A percentile compares a stretch with the other conserved stretches of the same genome.
phyloP scores from a whole-genome alignment of 2,113 vertebrate species.

The Pteronura brasiliensis region DNA sequence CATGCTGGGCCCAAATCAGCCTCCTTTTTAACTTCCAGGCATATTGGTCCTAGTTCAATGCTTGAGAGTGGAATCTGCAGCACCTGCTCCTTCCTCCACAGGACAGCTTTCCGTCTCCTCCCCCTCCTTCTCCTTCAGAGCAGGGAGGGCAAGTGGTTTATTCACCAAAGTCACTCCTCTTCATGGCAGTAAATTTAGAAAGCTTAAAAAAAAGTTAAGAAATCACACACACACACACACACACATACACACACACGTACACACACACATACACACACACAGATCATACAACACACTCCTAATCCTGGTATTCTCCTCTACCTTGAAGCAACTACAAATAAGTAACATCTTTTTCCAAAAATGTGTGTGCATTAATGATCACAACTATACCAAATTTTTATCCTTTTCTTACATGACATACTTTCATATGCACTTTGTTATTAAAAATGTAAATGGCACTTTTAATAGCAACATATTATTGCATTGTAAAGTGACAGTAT shows the following conservation, averaged over 20 bases:
- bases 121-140: not conserved
- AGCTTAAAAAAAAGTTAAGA: not conserved
- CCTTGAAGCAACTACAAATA: not conserved
- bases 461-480: not conserved
- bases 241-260: not conserved
- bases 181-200: not conserved
- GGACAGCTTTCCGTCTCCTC: not conserved
- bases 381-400: not conserved
- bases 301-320: too few relatives aligned
- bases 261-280: not conserved
- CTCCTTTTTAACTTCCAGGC: not conserved
- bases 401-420: not conserved
- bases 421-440: not conserved
- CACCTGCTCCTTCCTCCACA: not conserved
- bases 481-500: not conserved
- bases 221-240: not conserved
- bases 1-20: not conserved
- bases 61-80: rapidly evolving
- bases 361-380: not conserved
- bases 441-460: not conserved
- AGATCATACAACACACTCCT: not conserved
- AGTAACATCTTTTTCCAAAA: not conserved
- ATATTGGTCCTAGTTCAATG: rapidly evolving
- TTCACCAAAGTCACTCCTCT: not conserved
- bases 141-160: not conserved